Evolutionary conservation across 2,888 invertebrate species (phyloP).

Genomic region (Amphipoea lucens): DNA sequence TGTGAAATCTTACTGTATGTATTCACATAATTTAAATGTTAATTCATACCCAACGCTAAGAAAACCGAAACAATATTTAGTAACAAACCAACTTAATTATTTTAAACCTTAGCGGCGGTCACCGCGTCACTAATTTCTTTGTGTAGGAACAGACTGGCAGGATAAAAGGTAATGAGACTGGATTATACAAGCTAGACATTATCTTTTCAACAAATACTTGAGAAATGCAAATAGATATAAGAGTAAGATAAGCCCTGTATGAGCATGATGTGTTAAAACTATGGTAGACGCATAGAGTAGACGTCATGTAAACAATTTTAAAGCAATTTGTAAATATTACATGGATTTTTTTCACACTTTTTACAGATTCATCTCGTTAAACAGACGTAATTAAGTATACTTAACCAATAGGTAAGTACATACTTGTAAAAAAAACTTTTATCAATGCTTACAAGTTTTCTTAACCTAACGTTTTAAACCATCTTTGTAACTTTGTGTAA

Average conservation of each 20-base stretch:
- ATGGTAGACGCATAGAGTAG: background rate
- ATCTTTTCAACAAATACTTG: constrained; percentile 45
- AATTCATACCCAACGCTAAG: background rate
- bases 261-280: constrained; percentile 10
- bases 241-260: constrained; percentile 31
- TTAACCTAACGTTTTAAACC: background rate
- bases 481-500: background rate
- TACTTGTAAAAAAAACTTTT: background rate
- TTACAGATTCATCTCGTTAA: background rate
- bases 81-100: constrained; percentile 17
- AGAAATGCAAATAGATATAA: constrained; percentile 32
- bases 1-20: constrained; percentile 21
- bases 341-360: background rate
- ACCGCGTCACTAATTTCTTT: constrained; percentile 39
- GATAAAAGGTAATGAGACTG: constrained; percentile 19
- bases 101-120: constrained; percentile 3
- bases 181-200: constrained; percentile 27
- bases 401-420: background rate
- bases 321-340: constrained; percentile 15
- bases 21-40: constrained; percentile 6
- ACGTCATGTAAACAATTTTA: background rate
- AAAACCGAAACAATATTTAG: constrained; percentile 17
- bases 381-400: background rate
- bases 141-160: constrained; percentile 23
- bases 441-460: background rate